phyloP scores from a whole-genome alignment of 1,140 invertebrate genomes.

The Camponotus floridanus region DNA sequence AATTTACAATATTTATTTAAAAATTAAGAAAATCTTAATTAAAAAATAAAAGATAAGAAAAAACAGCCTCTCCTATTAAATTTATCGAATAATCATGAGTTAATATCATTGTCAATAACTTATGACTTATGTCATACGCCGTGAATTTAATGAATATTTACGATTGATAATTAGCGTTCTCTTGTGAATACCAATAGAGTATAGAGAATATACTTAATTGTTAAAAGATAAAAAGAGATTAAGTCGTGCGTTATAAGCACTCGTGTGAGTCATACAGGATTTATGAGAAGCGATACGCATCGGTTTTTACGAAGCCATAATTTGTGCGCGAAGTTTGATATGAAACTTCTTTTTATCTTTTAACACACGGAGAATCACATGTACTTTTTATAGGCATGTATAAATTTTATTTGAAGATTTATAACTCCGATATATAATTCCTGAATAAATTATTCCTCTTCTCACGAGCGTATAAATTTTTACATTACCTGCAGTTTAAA shows the following conservation, averaged over 20 bases:
- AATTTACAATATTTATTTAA: too few relatives aligned
- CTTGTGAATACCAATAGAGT: not conserved
- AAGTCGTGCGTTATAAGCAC: not conserved
- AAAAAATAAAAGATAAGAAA: too few relatives aligned
- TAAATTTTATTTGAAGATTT: not conserved
- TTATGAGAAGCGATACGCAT: slow-evolving; percentile 3
- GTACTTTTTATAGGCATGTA: not conserved
- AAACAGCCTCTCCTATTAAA: too few relatives aligned
- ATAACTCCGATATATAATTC: not conserved
- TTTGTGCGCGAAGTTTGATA: not conserved
- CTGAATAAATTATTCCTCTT: not conserved
- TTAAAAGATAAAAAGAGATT: not conserved
- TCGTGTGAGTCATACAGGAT: not conserved
- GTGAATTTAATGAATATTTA: not conserved
- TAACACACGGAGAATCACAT: not conserved
- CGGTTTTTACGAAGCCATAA: not conserved
- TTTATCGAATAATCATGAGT: not conserved
- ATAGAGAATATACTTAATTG: not conserved
- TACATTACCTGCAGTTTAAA: not conserved
- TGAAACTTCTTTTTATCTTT: not conserved
- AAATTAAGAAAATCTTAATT: too few relatives aligned
- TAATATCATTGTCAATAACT: not conserved
- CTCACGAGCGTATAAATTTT: not conserved
- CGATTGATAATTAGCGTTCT: not conserved
- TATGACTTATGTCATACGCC: not conserved